Evolutionary conservation across 2,888 invertebrate genomes (phyloP).

Genomic region (Drosophila subsilvestris): DNA sequence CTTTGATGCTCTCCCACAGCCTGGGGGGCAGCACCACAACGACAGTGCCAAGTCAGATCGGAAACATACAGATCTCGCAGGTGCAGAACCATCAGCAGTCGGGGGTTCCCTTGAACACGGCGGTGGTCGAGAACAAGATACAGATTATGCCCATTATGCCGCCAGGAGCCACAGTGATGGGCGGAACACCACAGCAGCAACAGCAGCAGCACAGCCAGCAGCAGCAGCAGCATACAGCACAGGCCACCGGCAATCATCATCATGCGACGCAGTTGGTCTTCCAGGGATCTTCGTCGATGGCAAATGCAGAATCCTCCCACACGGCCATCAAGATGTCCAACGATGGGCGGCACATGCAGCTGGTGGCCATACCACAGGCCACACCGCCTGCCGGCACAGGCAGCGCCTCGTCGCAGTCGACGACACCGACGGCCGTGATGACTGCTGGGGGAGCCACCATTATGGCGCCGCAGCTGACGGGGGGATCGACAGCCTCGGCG

Average conservation of each 20-base stretch:
- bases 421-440: slow-evolving; percentile 18
- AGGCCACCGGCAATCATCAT: background rate
- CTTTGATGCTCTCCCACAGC: slow-evolving; percentile 60
- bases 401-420: slow-evolving; percentile 39
- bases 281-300: slow-evolving; percentile 50
- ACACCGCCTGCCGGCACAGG: slow-evolving; percentile 46
- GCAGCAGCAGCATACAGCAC: background rate
- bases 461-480: slow-evolving; percentile 71
- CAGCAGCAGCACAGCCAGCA: background rate
- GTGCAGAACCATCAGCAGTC: slow-evolving; percentile 74
- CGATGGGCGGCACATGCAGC: slow-evolving; percentile 78
- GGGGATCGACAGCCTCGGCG: slow-evolving; percentile 81
- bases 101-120: slow-evolving; percentile 74
- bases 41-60: slow-evolving; percentile 84
- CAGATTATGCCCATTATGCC: slow-evolving; percentile 84
- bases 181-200: slow-evolving; percentile 50
- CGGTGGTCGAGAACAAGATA: slow-evolving; percentile 84
- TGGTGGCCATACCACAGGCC: slow-evolving; percentile 73
- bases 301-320: slow-evolving; percentile 49
- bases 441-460: slow-evolving; percentile 65
- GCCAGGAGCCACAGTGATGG: slow-evolving; percentile 74
- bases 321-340: slow-evolving; percentile 68
- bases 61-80: slow-evolving; percentile 85
- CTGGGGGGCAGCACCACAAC: slow-evolving; percentile 61
- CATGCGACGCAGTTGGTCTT: slow-evolving; percentile 58